Base-by-base conservation (phyloP, 2,888 invertebrate species). In the Scrobipalpa atriplicella region DNA sequence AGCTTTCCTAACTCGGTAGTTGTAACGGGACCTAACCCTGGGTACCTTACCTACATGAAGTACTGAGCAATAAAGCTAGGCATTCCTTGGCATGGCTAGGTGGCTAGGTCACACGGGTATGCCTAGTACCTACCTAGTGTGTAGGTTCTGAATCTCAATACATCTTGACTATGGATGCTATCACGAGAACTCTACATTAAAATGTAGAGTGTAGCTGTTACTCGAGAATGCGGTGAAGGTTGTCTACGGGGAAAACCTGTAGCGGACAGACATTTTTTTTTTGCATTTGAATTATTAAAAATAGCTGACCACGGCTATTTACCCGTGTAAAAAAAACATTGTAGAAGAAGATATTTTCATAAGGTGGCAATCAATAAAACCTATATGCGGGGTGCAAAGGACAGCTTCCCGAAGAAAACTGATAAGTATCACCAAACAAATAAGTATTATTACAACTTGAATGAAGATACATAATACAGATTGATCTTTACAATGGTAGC, bases 1-100 rank as follows among this genome's bases (percentile, higher is more conserved):
- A 62, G 69, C 64, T 66, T 36, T 21, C 68, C 65, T 69, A 69
- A 72, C 54, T 63, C 66, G 69, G 70, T 72, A 71, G 70, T 66
- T 60, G 69, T 75, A 78, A 75, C 77, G 77, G 76, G 67, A 70
- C 68, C 51, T 64, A 69, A 66, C 69, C 68, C 63, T 9, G 13
- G 18, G 61, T 39, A 16, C n/a, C n/a, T n/a, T n/a, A n/a, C n/a
- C n/a, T n/a, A n/a, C 60, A 8, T 21, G 38, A 9, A 36, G 38
- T 62, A 9, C 62, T 64, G 11, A 13, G 54, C 56, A 56, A 62
- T 64, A 63, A 64, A 56, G 39, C 64, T 41, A 56, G 36, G 39
- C 41, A 56, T 19, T 39, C 54, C 54, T 19, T 10, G 54, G 54
- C 54, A 21, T 56, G 54, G 11, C 47, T 41, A 41, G 13, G 29